Evolutionary conservation across 1,140 invertebrate species (phyloP), one percentile per base, ranked within the genome.

Genomic region (Caenorhabditis remanei): DNA sequence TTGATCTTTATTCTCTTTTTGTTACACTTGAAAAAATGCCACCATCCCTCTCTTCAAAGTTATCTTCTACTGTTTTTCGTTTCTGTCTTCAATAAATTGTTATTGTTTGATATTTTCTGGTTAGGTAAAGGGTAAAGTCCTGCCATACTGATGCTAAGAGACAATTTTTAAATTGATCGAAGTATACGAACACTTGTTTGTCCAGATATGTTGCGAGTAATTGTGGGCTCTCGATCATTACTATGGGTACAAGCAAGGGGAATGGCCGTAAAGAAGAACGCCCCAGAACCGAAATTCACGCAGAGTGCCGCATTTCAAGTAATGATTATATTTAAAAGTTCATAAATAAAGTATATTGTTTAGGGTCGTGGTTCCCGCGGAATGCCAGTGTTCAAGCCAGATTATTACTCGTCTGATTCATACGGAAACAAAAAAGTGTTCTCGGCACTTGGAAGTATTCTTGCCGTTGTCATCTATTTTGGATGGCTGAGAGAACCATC

Each of bases 221-320:
- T 61, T n/a, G 4, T 24, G 1, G 8, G 21, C 1, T 14, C 9
- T 21, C 71, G 46, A 8, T 50, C 46, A 8, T n/a, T 46, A 32
- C 4, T 53, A 21, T 79, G n/a, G n/a, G n/a, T n/a, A 32, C 71
- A 79, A 50, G 14, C 40, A n/a, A 79, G 71, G 24, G 46, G 71
- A 24, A 16, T 53, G 24, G 61, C 65, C n/a, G 41, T 32, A 1
- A 75, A 48, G 43, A 85, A 32, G 40, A 55, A 55, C 19, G n/a
- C 24, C 5, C 24, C 55, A 9, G 89, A 91, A 48, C 71, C 85
- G 8, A 85, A 88, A 14, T 90, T 90, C 82, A 90, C 87, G 2
- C 63, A 91, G 46, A 91, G 86, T 56, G 87, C 89, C 16, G 90
- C 90, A 5, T 90, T 91, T 79, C 67, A 89, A 46, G 87, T 88